A percentile compares a stretch with the other conserved stretches of the same genome.
Conservation (phyloP, 1,140 invertebrate species). For the Apis dorsata region DNA sequence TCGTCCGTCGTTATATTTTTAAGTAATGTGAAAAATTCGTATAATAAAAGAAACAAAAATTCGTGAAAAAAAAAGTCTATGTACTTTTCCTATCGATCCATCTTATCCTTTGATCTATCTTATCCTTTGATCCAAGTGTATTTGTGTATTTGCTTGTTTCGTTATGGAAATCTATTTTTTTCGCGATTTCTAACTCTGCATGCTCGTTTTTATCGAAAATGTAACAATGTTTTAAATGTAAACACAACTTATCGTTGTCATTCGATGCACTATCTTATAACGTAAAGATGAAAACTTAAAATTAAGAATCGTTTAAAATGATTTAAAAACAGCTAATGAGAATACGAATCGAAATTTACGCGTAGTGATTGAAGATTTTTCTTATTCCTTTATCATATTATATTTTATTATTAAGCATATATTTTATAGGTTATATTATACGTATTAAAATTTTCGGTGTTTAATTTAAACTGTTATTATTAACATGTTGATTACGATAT, state of each 20-base stretch:
- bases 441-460: neutral
- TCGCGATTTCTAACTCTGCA: slow-evolving; percentile 30
- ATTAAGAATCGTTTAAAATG: too few species aligned
- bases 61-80: slow-evolving; percentile 36
- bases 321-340: too few species aligned
- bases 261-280: too few species aligned
- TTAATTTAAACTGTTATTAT: neutral
- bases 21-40: slow-evolving; percentile 62
- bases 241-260: too few species aligned
- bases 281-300: too few species aligned
- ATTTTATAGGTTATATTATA: too few species aligned
- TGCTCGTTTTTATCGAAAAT: neutral
- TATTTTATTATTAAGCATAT: too few species aligned
- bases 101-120: neutral
- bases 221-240: too few species aligned
- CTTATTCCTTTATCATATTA: too few species aligned
- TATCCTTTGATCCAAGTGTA: neutral
- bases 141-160: slow-evolving; percentile 7
- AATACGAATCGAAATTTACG: too few species aligned
- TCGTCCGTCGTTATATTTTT: slow-evolving; percentile 65
- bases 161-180: neutral
- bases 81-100: neutral
- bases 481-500: neutral
- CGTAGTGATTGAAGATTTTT: too few species aligned
- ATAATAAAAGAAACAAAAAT: slow-evolving; percentile 58